A percentile compares a stretch with the other conserved stretches of the same genome.
Evolutionary conservation across 2,797 vertebrate species (phyloP).

Genomic region (Novumbra hubbsi): DNA sequence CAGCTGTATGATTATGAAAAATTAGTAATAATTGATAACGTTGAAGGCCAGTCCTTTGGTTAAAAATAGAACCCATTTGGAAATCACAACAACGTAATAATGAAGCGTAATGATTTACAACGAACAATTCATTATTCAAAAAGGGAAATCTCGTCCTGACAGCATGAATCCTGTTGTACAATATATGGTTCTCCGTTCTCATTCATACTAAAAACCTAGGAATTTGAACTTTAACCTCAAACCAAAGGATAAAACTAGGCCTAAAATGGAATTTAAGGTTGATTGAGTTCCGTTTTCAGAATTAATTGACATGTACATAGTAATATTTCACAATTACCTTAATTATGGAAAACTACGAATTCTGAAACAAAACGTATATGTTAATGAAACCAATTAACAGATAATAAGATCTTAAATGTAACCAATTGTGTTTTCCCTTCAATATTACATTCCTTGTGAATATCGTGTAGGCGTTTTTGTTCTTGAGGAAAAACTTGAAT

Average conservation of each 20-base stretch:
- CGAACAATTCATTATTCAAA: background rate
- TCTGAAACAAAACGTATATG: background rate
- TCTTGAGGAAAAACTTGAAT: background rate
- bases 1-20: background rate
- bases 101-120: background rate
- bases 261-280: background rate
- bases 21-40: background rate
- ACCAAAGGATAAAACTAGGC: background rate
- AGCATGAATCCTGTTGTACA: background rate
- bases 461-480: background rate
- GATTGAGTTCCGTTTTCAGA: background rate
- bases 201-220: background rate
- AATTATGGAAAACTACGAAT: background rate
- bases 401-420: background rate
- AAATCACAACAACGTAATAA: background rate
- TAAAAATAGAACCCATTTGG: background rate
- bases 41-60: background rate
- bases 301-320: background rate
- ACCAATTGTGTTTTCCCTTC: background rate
- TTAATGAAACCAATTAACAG: background rate
- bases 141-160: background rate
- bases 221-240: background rate
- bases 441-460: background rate
- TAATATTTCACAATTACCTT: background rate
- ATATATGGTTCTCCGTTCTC: background rate